phyloP scores from a whole-genome alignment of 2,113 vertebrate genomes.

The Melanotaenia duboulayi region DNA sequence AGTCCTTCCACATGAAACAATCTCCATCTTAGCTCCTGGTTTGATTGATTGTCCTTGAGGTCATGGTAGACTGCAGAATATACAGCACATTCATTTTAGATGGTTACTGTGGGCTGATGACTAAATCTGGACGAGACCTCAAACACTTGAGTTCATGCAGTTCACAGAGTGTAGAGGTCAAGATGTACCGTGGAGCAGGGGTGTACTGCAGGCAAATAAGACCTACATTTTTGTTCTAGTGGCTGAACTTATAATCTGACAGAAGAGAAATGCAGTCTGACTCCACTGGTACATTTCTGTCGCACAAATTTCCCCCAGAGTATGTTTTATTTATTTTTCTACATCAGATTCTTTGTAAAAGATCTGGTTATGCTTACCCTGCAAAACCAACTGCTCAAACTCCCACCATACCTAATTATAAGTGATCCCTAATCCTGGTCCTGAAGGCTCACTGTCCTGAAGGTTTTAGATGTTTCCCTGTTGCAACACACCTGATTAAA shows the following conservation, averaged over 20 bases:
- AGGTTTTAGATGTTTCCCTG: no score
- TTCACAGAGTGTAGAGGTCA: conserved; percentile 28
- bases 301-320: conserved; percentile 27
- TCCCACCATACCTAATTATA: background rate
- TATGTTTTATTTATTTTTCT: conserved; percentile 4
- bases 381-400: background rate
- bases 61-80: conserved; percentile 64
- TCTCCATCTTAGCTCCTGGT: conserved; percentile 51
- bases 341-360: background rate
- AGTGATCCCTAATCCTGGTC: no score
- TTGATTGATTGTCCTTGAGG: conserved; percentile 66
- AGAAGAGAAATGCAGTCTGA: conserved; percentile 1
- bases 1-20: conserved; percentile 72
- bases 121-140: conserved; percentile 57
- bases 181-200: conserved; percentile 20
- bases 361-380: background rate
- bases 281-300: conserved; percentile 34
- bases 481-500: no score
- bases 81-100: conserved; percentile 38
- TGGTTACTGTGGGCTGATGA: conserved; percentile 55
- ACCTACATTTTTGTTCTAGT: background rate
- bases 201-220: background rate
- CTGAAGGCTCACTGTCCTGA: no score
- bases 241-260: conserved; percentile 12
- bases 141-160: conserved; percentile 44